Evolutionary conservation across 2,113 vertebrate genomes (phyloP), one percentile per base, ranked within the genome.

Genomic region (Nyctibius bracteatus): DNA sequence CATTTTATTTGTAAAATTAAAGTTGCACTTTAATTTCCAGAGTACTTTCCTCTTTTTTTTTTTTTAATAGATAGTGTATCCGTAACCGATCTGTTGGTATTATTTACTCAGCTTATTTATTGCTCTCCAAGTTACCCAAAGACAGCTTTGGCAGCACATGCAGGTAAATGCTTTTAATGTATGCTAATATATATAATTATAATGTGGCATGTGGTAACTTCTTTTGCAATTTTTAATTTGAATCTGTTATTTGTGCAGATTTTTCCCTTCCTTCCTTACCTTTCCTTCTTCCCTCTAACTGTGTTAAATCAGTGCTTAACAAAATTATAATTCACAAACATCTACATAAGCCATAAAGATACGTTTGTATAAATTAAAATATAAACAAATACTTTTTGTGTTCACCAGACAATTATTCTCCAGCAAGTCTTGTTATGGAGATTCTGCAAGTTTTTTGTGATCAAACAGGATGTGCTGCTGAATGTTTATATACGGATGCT

Each of bases 381-480:
- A 33, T 37, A 71, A 57, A 84, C 22, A 55, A 51, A 63, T 72
- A 49, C 37, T 85, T 95, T 15, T 93, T 95, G 37, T 94, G 24
- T 93, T 98, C 83, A 57, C 89, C 96, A 99, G 99, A 98, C 55
- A 97, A 85, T 41, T 98, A 99, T 91, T 99, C 98, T 41, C 99
- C 99, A 82, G 98, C 98, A 94, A 88, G 95, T 85, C 98, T 99
- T 95, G 98, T 98, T 94, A 98, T 98, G 98, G 99, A 99, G 90
- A 95, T 99, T 91, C 97, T 99, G 24, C 97, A 97, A 97, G 98
- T 97, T 86, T 97, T 99, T 66, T 99, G 99, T 96, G 99, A 99
- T 80, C 98, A 98, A 81, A 98, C 98, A 8, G 98, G 99, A 88
- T 98, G 98, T 91, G 98, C 99, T 15, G 85, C 97, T 15, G 98